Percentiles rank a stretch among this genome's conserved stretches.
Conservation (phyloP, 1,140 invertebrate genomes). For the Drosophila pectinifera region DNA sequence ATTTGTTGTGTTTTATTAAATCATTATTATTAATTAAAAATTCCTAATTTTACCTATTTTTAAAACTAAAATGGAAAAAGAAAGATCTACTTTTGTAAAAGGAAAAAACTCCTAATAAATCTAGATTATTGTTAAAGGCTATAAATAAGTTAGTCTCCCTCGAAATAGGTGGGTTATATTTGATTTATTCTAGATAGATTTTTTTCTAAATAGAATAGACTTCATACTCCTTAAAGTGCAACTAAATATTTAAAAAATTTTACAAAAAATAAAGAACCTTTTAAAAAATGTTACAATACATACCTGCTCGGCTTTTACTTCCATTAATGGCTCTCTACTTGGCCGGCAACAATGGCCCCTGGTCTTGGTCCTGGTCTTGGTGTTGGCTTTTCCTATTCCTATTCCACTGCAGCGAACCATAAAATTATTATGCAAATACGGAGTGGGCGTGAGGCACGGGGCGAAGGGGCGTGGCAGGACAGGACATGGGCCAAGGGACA, state of each 20-base stretch:
- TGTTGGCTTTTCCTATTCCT: constrained; percentile 48
- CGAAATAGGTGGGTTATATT: no score
- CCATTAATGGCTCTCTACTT: constrained; percentile 61
- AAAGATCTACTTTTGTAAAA: not conserved
- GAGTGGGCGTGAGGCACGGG: not conserved
- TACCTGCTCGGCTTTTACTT: constrained; percentile 24
- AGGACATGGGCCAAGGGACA: constrained; percentile 9
- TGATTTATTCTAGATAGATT: no score
- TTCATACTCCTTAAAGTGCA: not conserved
- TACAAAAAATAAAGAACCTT: not conserved
- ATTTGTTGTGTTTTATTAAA: not conserved
- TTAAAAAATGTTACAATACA: constrained; percentile 4
- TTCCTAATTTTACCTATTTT: no score
- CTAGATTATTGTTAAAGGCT: no score
- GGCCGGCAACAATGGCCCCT: constrained; percentile 59
- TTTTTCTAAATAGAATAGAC: no score
- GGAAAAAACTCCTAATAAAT: no score
- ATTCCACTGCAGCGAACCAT: constrained; percentile 76
- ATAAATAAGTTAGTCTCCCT: no score
- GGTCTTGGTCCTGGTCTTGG: constrained; percentile 22
- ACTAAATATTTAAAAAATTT: not conserved
- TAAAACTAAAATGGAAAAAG: not conserved
- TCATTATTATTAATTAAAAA: not conserved
- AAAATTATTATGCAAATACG: constrained; percentile 79
- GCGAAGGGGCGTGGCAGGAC: not conserved